Evolutionary conservation across 2,797 vertebrate genomes (phyloP), one percentile per base, ranked within the genome.

Genomic region (Notamacropus eugenii): DNA sequence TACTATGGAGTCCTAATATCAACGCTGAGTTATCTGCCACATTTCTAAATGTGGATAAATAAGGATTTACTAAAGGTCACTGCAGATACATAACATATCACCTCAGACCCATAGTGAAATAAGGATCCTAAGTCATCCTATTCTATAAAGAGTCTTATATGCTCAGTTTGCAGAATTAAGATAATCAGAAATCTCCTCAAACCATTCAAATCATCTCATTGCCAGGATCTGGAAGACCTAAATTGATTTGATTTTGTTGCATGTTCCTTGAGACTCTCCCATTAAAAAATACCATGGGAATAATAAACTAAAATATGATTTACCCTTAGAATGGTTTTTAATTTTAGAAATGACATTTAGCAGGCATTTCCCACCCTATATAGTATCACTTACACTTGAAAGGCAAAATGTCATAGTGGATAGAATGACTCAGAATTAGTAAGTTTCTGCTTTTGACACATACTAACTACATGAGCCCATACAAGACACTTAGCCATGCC

Each of bases 111-210:
- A 87, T 10, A 13, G 91, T 82, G 40, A 46, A 82, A 24, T 5
- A 22, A 14, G 12, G 40, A 92, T 50, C 0, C 29, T 55, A 93
- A 74, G 2, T 93, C 59, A 1, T 58, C 0, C 90, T 93, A 56
- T 93, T 91, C 28, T 24, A 55, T 27, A 92, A 82, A 93, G 82
- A 91, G 96, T 93, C 19, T 93, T 57, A 59, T 31, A 58, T 92
- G 22, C 94, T 95, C 55, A 93, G 8, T 90, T 95, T 74, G 16
- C 91, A 91, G 27, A 95, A 91, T 95, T 62, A 94, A 52, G 10
- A 97, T 52, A 91, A 11, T 34, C 40, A 6, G 6, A 67, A n/a
- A 67, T 5, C 95, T 92, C 54, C 95, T 93, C 62, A 94, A 93
- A 16, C 28, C 56, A 59, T 93, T 82, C 74, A 40, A 55, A 54